These are phyloP conservation scores for Cephus pygmeus DNA, from an alignment of 2,888 invertebrate genomes.

Conservation along the genomic window DNA sequence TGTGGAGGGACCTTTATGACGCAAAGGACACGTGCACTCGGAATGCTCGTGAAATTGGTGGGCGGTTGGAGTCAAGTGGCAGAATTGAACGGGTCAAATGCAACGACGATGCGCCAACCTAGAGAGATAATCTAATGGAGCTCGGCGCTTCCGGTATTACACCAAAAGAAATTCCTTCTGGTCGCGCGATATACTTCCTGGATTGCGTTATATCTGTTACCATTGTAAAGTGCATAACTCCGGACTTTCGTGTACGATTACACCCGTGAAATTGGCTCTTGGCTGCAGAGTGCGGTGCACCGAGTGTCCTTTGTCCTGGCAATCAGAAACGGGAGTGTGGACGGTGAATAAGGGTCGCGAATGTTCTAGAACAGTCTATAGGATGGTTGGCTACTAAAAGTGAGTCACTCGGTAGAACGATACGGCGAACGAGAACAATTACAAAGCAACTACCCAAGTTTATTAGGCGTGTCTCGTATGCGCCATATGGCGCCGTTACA, in stretches of 20 bases:
- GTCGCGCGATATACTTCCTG: neutral
- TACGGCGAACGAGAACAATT: neutral
- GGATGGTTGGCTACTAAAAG: neutral
- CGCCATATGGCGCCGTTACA: neutral
- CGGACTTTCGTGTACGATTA: neutral
- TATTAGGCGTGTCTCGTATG: neutral
- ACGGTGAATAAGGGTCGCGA: neutral
- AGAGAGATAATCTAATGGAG: slow-evolving; percentile 49
- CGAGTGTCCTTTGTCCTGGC: neutral
- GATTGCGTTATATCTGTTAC: neutral
- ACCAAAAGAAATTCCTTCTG: too few relatives aligned
- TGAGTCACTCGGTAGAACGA: neutral
- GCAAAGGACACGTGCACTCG: neutral
- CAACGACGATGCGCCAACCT: slow-evolving; percentile 34
- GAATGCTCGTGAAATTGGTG: slow-evolving; percentile 24
- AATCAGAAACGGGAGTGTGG: neutral
- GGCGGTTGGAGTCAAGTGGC: slow-evolving; percentile 51
- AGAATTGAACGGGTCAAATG: slow-evolving; percentile 54
- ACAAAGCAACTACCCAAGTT: neutral
- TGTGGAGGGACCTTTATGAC: neutral
- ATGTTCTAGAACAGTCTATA: neutral
- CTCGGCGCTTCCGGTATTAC: slow-evolving; percentile 27
- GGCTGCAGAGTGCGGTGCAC: neutral
- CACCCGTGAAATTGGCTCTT: neutral
- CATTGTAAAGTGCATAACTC: neutral